Evolutionary conservation across 53 echinoderm and acorn worm species (phyloP), one percentile per base, ranked within the genome.

Genomic region (Echinometra lucunter): DNA sequence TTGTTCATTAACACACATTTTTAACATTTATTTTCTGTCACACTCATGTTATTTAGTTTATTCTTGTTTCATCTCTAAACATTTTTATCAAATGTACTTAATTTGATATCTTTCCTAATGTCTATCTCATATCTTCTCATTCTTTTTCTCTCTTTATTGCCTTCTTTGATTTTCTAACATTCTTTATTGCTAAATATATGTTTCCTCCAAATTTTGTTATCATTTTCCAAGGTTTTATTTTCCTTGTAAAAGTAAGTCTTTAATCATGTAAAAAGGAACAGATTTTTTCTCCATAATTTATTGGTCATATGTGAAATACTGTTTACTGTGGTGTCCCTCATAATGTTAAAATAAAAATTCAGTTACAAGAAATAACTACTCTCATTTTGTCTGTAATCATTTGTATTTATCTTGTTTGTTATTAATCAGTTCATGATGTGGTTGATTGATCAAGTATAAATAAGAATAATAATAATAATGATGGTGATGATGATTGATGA

Each of bases 291-390:
- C 60, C 57, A 74, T 92, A 92, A 92, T 92, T 92, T 92, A 92
- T 92, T 92, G 92, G 92, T 92, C 80, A 25, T 92, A 92, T 92
- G 92, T 92, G 92, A 92, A 78, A 92, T 53, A 92, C 75, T 92
- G 58, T 92, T 92, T 74, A 92, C 57, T 44, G 92, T 92, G 78
- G 92, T 80, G 92, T 92, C 92, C 92, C 56, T 92, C 57, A 92
- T 78, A 92, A 16, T 92, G 92, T 92, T 92, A 70, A 66, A 92
- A 92, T 92, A 92, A 92, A 92, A 74, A 92, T 92, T 92, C 92
- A 92, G 92, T 92, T 92, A 92, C 60, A 58, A 78, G 78, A 92
- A 91, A 44, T 42, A 44, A 38, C n/a, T 23, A 2, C 2, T 30
- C 35, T 88, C 30, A 60, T 12, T 69, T 2, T 27, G 35, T 6